These are phyloP conservation scores for Thecophora atra DNA, from an alignment of 2,888 invertebrate genomes.

Conservation along the genomic window DNA sequence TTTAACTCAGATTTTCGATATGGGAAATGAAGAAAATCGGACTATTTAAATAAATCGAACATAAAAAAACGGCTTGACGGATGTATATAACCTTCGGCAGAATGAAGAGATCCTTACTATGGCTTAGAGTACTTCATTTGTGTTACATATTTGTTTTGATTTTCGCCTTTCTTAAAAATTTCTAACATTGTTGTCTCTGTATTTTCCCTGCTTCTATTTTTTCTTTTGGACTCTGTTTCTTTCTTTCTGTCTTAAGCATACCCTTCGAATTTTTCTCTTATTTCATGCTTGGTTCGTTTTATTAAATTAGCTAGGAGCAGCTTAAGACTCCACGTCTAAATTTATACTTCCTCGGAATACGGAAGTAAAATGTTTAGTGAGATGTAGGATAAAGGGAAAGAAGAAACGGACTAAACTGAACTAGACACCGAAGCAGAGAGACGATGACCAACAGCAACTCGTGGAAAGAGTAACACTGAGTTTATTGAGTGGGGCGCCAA, in stretches of 20 bases:
- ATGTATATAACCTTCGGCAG: background rate
- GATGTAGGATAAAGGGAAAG: background rate
- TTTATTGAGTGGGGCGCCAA: too few relatives aligned
- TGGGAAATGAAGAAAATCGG: too few relatives aligned
- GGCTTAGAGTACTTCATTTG: background rate
- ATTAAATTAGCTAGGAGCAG: slow-evolving; percentile 29
- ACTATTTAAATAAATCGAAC: too few relatives aligned
- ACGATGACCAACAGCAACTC: background rate
- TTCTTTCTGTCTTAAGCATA: slow-evolving; percentile 25
- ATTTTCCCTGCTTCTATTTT: slow-evolving; percentile 7
- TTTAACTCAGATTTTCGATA: too few relatives aligned
- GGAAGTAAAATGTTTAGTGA: slow-evolving; percentile 30
- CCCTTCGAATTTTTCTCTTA: slow-evolving; percentile 25
- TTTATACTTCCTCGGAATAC: slow-evolving; percentile 31
- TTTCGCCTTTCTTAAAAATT: background rate
- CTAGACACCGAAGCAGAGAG: background rate
- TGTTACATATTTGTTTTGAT: background rate
- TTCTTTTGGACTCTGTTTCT: too few relatives aligned
- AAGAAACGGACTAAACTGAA: background rate
- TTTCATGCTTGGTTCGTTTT: slow-evolving; percentile 35
- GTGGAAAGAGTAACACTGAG: background rate
- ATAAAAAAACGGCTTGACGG: too few relatives aligned
- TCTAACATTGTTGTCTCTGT: background rate
- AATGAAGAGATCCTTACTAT: too few relatives aligned
- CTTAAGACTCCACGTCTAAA: slow-evolving; percentile 23